These are phyloP conservation scores for Ptilorrhoa leucosticta DNA, from an alignment of 2,113 vertebrate species.

Conservation along the genomic window DNA sequence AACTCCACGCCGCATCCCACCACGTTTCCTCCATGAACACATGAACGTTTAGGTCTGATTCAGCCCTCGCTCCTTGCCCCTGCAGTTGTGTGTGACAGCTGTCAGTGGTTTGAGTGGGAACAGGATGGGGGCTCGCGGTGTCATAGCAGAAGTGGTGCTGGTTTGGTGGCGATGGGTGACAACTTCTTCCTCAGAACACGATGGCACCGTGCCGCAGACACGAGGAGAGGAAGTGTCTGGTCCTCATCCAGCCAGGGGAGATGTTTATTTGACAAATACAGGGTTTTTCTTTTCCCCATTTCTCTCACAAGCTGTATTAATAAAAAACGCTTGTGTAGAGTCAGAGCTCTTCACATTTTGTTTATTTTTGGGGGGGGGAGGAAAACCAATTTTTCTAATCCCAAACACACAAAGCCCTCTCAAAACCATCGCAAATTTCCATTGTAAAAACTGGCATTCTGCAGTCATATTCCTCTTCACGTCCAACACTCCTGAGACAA, in stretches of 20 bases:
- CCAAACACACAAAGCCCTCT: background rate
- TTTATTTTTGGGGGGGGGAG: background rate
- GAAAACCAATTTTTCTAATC: background rate
- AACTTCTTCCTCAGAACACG: background rate
- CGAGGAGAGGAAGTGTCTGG: background rate
- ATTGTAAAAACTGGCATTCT: background rate
- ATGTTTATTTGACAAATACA: background rate
- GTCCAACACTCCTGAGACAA: background rate
- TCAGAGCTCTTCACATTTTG: background rate
- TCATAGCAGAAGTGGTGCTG: background rate
- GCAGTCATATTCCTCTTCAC: background rate
- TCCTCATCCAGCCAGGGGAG: background rate
- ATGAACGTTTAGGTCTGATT: fast-evolving
- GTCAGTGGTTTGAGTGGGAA: background rate
- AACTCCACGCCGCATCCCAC: background rate
- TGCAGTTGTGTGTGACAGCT: background rate
- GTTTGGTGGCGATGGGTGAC: background rate
- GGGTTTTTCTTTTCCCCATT: background rate
- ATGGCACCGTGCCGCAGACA: background rate
- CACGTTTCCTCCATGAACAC: fast-evolving
- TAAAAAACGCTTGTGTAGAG: background rate
- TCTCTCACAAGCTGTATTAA: background rate
- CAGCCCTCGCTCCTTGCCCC: background rate
- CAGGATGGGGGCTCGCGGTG: background rate
- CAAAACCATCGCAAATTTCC: background rate